Conservation (phyloP, 2,797 vertebrate species). For the Craterocephalus amniculus region DNA sequence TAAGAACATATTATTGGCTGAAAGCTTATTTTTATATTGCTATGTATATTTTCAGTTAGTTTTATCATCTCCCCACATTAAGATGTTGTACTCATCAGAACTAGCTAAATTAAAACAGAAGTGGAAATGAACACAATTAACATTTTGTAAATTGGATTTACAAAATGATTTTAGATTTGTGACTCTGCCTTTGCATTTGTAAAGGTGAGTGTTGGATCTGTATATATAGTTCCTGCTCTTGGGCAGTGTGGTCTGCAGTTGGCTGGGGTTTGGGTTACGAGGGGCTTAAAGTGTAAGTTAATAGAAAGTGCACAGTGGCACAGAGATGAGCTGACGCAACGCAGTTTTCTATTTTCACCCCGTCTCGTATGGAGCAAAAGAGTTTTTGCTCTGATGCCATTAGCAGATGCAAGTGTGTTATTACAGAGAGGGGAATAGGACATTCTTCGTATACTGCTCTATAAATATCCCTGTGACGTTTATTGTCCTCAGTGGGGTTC, state of each 20-base stretch:
- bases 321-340: conserved; percentile 69
- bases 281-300: conserved; percentile 76
- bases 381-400: conserved; percentile 85
- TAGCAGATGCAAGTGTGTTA: conserved; percentile 94
- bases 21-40: neutral
- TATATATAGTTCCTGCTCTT: conserved; percentile 41
- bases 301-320: conserved; percentile 73
- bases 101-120: too few species aligned
- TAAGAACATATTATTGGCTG: neutral
- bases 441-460: conserved; percentile 91
- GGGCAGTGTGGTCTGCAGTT: conserved; percentile 45
- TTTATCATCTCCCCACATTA: neutral
- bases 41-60: neutral
- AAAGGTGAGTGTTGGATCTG: conserved; percentile 58
- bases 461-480: conserved; percentile 96
- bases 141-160: neutral
- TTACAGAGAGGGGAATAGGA: conserved; percentile 90
- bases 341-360: conserved; percentile 84
- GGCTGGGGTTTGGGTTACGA: conserved; percentile 64
- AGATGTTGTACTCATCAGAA: neutral
- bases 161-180: too few species aligned
- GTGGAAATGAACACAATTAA: neutral
- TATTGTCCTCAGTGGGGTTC: conserved; percentile 94
- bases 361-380: conserved; percentile 28
- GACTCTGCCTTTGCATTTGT: conserved; percentile 37